A percentile compares a stretch with the other conserved stretches of the same genome.
These are phyloP conservation scores for Clarias fuscus DNA, from an alignment of 2,797 vertebrate species.

Conservation along the genomic window DNA sequence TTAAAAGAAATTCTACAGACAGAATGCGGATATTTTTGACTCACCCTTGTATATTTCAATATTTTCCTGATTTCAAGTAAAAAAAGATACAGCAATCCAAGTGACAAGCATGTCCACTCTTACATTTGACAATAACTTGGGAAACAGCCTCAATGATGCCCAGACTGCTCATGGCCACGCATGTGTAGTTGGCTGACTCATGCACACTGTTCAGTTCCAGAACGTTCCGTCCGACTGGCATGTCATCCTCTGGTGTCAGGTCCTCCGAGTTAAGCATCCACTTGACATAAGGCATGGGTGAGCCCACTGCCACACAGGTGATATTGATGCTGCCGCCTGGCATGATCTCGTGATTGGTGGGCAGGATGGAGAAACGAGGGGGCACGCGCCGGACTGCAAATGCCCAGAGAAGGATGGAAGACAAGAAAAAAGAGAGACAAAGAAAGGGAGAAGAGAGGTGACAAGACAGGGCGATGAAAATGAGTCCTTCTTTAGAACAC, in stretches of 20 bases:
- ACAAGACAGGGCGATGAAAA: slow-evolving; percentile 80
- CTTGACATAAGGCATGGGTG: slow-evolving; percentile 98
- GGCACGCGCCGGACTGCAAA: slow-evolving; percentile 94
- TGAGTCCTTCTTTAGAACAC: slow-evolving; percentile 72
- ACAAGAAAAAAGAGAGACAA: slow-evolving; percentile 65
- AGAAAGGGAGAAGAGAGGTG: slow-evolving; percentile 79
- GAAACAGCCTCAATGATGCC: slow-evolving; percentile 96
- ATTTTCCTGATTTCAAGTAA: neutral
- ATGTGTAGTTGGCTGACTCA: slow-evolving; percentile 98
- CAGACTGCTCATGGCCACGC: slow-evolving; percentile 98
- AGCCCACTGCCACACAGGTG: slow-evolving; percentile 97
- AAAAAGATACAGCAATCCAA: neutral
- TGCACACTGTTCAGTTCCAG: slow-evolving; percentile 93
- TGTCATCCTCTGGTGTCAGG: slow-evolving; percentile 97
- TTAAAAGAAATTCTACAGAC: too few relatives aligned
- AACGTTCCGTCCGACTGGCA: slow-evolving; percentile 97
- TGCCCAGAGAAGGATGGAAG: slow-evolving; percentile 45
- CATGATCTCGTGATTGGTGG: slow-evolving; percentile 98
- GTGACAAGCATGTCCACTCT: slow-evolving; percentile 60
- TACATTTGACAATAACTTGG: slow-evolving; percentile 99
- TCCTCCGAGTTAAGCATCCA: slow-evolving; percentile 98
- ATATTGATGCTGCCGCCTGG: slow-evolving; percentile 98
- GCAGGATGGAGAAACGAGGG: slow-evolving; percentile 97
- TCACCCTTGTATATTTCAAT: neutral
- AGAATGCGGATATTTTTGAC: too few relatives aligned